Evolutionary conservation across 2,113 vertebrate genomes (phyloP), one percentile per base, ranked within the genome.

Genomic region (Hypanus sabinus): DNA sequence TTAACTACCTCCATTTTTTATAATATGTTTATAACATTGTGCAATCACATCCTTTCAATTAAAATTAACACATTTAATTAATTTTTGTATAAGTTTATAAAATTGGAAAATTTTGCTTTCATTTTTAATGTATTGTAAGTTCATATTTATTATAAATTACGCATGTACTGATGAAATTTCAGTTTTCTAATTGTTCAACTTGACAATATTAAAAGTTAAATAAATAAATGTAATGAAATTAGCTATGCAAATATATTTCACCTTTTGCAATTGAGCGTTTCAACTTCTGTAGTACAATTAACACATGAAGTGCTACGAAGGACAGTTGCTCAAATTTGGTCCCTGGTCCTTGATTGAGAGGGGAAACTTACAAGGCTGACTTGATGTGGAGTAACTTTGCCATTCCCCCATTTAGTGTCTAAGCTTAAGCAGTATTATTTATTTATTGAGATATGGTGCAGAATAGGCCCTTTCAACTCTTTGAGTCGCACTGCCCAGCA

Each of bases 241-340:
- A 92, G 20, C 36, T 71, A 12, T 24, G n/a, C 33, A 46, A 33
- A 71, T 27, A 8, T 71, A 38, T 71, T 92, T 65, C 90, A 71
- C 22, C 1, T 70, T 92, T 92, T 92, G 68, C 68, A 71, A 92
- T 71, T 71, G 68, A 92, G 71, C 90, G 46, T 71, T 92, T 65
- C 65, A 92, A 38, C 62, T 92, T 71, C 70, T 92, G n/a, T 92
- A 46, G 4, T 46, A 46, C 1, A 0, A 46, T 46, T 46, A 46
- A 46, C 46, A 46, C 46, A 46, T 46, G 46, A 46, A 46, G 46
- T 46, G 46, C 0, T 3, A 46, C 46, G 46, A 46, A 3, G 46
- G 46, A 46, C 46, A 1, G 46, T 46, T 0, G 2, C 46, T 46
- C 46, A 46, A 46, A 46, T 46, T 46, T 46, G 46, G 46, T 46